Evolutionary conservation across 2,888 invertebrate species (phyloP), one percentile per base, ranked within the genome.

Genomic region (Microchrysa polita): DNA sequence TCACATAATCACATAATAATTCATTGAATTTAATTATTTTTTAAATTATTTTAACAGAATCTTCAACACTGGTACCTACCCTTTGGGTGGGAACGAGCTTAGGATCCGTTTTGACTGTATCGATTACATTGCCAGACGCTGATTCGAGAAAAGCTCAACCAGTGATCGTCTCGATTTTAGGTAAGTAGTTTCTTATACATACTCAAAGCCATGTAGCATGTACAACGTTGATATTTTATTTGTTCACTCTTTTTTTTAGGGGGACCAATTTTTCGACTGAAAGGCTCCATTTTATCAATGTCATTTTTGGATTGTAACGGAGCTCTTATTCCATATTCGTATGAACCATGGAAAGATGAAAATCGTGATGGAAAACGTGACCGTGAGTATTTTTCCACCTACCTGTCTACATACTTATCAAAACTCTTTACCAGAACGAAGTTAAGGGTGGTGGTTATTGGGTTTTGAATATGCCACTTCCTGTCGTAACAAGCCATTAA

Each of bases 21-120:
- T 57, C 9, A 42, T n/a, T 40, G 9, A 34, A 2, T 9, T 40
- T 63, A 18, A 16, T n/a, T 16, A 48, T 67, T 44, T 67, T 63
- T 53, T 53, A 5, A 60, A 72, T 63, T 18, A n/a, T n/a, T 67
- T 55, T 44, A 23, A 63, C 40, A 97, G 97, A 97, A 87, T 91
- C 93, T 80, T 90, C 90, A 84, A 89, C 91, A 80, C 88, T 93
- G 82, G 86, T 89, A 80, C 97, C 98, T 79, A 97, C 97, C 80
- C 87, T 99, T 78, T 99, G 98, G 98, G 92, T 98, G 81, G 98
- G 99, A 81, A 98, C 98, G 79, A 96, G 96, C 85, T 89, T 95
- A 80, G 99, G 99, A 80, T 97, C 98, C 75, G 95, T 97, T 83
- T 89, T 98, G 81, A 96, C 97, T 77, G 91, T 98, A 86, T 91